Percentiles rank a stretch among this genome's conserved stretches.
These are phyloP conservation scores for Antrozous pallidus DNA, from an alignment of 2,797 vertebrate species.

Conservation along the genomic window DNA sequence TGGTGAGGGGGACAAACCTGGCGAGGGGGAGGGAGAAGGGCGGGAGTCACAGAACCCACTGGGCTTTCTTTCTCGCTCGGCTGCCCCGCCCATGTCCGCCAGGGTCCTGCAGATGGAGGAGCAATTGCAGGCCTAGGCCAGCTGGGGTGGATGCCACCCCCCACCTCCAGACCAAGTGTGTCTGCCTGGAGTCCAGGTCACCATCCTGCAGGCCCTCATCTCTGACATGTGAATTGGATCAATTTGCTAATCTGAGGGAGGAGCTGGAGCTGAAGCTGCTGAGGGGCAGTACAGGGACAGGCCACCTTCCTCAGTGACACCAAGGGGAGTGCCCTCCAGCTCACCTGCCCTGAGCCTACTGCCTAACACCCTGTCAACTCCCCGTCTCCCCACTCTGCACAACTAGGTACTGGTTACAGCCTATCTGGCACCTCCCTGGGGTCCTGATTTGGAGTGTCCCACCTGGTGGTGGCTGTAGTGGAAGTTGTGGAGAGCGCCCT, in stretches of 20 bases:
- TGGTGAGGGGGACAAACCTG: not conserved
- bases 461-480: not conserved
- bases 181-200: not conserved
- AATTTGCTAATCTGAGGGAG: conserved; percentile 91
- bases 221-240: conserved; percentile 84
- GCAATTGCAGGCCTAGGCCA: not conserved
- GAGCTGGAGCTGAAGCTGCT: conserved; percentile 93
- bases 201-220: conserved; percentile 91
- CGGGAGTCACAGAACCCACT: conserved; percentile 61
- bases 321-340: conserved; percentile 86
- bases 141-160: not conserved
- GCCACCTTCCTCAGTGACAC: conserved; percentile 98
- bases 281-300: conserved; percentile 91
- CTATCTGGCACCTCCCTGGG: not conserved
- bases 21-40: accelerated
- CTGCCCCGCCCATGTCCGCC: not conserved
- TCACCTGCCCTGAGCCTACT: not conserved
- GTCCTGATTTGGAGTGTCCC: too few relatives aligned
- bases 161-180: not conserved
- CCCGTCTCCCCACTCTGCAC: accelerated
- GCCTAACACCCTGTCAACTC: not conserved
- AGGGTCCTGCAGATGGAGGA: not conserved
- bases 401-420: too few relatives aligned
- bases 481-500: too few relatives aligned
- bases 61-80: conserved; percentile 46